Conservation (phyloP, 2,797 vertebrate genomes). For the Gymnoscopelus braueri region DNA sequence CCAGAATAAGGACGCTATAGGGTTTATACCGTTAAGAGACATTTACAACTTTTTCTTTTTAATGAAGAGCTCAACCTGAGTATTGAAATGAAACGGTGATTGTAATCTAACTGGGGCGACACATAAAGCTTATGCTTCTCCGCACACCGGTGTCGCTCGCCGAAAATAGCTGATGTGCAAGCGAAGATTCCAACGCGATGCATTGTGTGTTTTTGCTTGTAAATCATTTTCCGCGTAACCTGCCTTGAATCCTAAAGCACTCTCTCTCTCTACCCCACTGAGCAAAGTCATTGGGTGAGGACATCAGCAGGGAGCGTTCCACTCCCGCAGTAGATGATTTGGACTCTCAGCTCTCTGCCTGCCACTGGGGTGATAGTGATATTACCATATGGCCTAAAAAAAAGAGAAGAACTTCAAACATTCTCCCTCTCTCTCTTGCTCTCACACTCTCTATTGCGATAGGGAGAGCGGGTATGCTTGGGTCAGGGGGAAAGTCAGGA, state of each 20-base stretch:
- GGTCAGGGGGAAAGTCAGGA: too few relatives aligned
- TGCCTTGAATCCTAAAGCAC: not conserved
- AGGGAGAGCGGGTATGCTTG: too few relatives aligned
- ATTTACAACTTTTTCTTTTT: constrained; percentile 1
- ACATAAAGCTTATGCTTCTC: constrained; percentile 1
- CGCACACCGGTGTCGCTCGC: too few relatives aligned
- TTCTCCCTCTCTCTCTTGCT: not conserved
- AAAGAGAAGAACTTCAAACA: constrained; percentile 33
- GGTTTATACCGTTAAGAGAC: not conserved
- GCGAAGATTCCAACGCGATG: too few relatives aligned
- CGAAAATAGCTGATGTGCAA: not conserved
- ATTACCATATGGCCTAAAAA: constrained; percentile 10
- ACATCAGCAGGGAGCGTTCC: not conserved
- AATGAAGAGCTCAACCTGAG: constrained; percentile 31
- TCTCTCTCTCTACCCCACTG: not conserved
- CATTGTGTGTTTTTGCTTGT: too few relatives aligned
- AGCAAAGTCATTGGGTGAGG: constrained; percentile 4
- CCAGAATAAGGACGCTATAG: too few relatives aligned
- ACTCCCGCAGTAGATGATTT: constrained; percentile 7
- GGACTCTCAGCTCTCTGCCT: constrained; percentile 28
- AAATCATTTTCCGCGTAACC: not conserved
- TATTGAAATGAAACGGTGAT: constrained; percentile 17
- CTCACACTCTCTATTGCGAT: not conserved
- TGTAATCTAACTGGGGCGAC: constrained; percentile 3
- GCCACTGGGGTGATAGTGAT: constrained; percentile 30